A percentile compares a stretch with the other conserved stretches of the same genome.
Conservation (phyloP, 2,797 vertebrate genomes). For the Eremophila alpestris region DNA sequence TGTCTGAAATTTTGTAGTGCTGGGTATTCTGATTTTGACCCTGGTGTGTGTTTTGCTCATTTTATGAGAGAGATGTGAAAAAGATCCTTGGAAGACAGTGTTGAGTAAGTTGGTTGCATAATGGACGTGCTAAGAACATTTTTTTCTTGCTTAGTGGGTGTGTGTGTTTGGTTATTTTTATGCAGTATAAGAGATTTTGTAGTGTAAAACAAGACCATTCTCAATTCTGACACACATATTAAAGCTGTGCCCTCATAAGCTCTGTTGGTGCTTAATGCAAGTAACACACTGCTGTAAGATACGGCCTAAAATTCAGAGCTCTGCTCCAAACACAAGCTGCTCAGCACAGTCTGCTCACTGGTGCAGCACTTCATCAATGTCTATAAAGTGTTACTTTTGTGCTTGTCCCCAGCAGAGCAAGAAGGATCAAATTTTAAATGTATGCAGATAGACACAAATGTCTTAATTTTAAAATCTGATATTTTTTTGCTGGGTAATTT, state of each 20-base stretch:
- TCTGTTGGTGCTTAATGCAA: neutral
- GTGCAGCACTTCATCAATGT: neutral
- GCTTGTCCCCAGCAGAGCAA: fast-evolving
- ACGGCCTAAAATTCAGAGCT: neutral
- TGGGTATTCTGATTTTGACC: neutral
- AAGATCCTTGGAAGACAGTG: neutral
- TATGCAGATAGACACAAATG: neutral
- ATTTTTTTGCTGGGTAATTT: neutral
- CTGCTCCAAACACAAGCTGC: neutral
- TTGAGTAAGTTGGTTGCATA: neutral
- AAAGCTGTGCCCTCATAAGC: neutral
- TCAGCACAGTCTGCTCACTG: neutral
- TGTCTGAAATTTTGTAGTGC: neutral
- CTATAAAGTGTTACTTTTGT: neutral
- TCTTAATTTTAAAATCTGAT: fast-evolving
- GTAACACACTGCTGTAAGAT: neutral
- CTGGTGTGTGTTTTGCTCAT: fast-evolving
- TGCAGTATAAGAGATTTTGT: neutral
- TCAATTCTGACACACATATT: neutral
- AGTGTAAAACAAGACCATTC: neutral
- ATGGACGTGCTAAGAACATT: neutral
- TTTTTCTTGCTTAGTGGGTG: neutral
- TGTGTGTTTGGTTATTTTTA: neutral
- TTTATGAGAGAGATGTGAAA: neutral
- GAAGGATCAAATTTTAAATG: neutral